These are phyloP conservation scores for Basileuterus tristriatus DNA, from an alignment of 2,797 vertebrate genomes.

Conservation along the genomic window DNA sequence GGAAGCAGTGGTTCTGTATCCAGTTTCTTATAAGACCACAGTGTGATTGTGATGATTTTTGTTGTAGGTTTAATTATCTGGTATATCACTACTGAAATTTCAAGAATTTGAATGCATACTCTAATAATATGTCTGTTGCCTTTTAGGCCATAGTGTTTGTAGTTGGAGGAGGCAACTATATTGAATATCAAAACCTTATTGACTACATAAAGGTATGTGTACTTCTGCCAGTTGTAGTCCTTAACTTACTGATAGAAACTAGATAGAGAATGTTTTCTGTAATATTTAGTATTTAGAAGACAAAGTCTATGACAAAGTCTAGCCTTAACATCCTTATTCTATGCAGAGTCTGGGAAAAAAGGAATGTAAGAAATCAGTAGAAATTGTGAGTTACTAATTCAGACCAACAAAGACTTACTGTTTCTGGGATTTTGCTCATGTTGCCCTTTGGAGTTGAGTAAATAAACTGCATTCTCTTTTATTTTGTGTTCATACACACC, in stretches of 20 bases:
- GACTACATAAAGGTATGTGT: constrained; percentile 90
- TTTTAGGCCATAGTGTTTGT: constrained; percentile 94
- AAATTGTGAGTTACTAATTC: neutral
- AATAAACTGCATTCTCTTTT: neutral
- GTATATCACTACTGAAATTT: neutral
- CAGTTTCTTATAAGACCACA: neutral
- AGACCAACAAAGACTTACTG: neutral
- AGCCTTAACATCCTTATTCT: neutral
- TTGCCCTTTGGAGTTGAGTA: neutral
- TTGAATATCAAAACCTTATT: constrained; percentile 96
- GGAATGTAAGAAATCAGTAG: neutral
- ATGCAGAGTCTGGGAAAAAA: neutral
- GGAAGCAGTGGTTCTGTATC: neutral
- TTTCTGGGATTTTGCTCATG: neutral
- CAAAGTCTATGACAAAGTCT: neutral
- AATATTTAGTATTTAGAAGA: neutral
- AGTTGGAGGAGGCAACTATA: constrained; percentile 97
- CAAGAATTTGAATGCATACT: neutral
- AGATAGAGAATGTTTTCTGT: neutral
- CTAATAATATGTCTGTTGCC: constrained; percentile 1
- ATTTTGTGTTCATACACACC: neutral
- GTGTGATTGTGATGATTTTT: neutral
- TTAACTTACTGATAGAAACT: neutral
- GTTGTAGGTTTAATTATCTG: neutral
- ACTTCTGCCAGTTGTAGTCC: neutral